Base-by-base conservation (phyloP, 2,797 vertebrate genomes). In the Acrossocheilus fasciatus region DNA sequence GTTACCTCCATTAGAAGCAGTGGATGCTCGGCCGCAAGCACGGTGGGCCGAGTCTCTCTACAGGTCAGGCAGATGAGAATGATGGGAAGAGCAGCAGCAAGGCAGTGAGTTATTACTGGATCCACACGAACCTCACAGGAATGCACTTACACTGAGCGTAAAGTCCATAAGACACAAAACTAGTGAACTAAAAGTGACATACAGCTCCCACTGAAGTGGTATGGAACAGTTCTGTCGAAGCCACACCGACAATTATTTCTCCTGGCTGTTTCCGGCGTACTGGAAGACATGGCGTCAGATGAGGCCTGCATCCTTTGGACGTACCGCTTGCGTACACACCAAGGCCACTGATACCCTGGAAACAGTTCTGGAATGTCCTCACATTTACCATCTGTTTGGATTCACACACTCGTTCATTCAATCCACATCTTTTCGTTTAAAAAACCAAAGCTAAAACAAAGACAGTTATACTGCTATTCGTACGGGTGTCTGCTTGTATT, bases 381-480 rank as follows among this genome's bases (percentile, higher is more conserved):
- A 92, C 93, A 62, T 94, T 93, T 94, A 93, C 94, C 94, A 93
- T 85, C 26, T 5, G 10, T 26, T 69, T 57, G 69, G 75, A 69
- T 81, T 90, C 89, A 90, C 6, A 47, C 87, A 91, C 39, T 89
- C 92, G 90, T 92, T 92, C 91, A 91, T 90, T 83, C 78, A 68
- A 12, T 59, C 52, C 17, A 52, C 70, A 89, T 86, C 90, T 92
- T 91, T 90, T 92, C 94, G 87, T 91, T 89, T 76, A 90, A 93
- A 89, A 87, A 62, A 80, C 84, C 86, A 86, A 89, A 81, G 86
- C 89, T 91, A 79, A 57, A 81, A 91, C 91, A 92, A 90, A 91
- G 94, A 89, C 84, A 82, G 93, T 90, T 92, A 93, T 92, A 94
- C 94, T 94, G 93, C 92, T 94, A 95, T 94, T 95, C 92, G 92